These are phyloP conservation scores for Notodonta dromedarius DNA, from an alignment of 2,888 invertebrate species.

Conservation along the genomic window DNA sequence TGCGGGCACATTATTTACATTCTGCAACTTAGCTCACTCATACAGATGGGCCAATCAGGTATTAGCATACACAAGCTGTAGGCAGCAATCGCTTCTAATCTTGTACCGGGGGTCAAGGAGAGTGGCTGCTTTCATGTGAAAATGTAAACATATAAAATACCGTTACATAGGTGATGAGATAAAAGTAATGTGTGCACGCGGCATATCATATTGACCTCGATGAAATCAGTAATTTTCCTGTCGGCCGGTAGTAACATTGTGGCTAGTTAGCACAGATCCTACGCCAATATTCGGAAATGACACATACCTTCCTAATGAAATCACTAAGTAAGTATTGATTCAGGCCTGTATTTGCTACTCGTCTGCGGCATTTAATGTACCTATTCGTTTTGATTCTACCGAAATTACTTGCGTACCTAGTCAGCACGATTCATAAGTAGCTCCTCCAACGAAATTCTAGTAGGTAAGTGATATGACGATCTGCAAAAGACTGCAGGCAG, in stretches of 20 bases:
- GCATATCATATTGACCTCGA: constrained; percentile 49
- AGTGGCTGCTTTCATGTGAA: constrained; percentile 32
- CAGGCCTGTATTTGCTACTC: too few species aligned
- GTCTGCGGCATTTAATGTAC: too few species aligned
- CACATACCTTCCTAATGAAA: not conserved
- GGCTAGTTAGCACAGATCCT: not conserved
- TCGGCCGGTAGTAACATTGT: constrained; percentile 3
- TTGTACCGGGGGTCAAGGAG: constrained; percentile 34
- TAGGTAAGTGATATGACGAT: too few species aligned
- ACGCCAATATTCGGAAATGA: not conserved
- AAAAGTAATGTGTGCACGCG: constrained; percentile 53
- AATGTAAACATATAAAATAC: constrained; percentile 41
- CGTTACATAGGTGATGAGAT: constrained; percentile 42
- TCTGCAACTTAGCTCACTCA: too few species aligned
- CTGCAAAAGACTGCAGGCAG: too few species aligned
- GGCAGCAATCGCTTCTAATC: constrained; percentile 23
- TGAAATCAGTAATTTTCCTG: constrained; percentile 51
- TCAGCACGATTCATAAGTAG: too few species aligned
- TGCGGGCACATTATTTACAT: too few species aligned
- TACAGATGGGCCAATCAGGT: constrained; percentile 8
- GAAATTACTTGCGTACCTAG: too few species aligned
- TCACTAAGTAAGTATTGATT: too few species aligned
- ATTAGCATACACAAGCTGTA: constrained; percentile 9
- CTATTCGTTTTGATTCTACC: too few species aligned
- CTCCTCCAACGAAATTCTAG: too few species aligned